Conservation (phyloP, 2,888 invertebrate species). For the Macrophya annulata region DNA sequence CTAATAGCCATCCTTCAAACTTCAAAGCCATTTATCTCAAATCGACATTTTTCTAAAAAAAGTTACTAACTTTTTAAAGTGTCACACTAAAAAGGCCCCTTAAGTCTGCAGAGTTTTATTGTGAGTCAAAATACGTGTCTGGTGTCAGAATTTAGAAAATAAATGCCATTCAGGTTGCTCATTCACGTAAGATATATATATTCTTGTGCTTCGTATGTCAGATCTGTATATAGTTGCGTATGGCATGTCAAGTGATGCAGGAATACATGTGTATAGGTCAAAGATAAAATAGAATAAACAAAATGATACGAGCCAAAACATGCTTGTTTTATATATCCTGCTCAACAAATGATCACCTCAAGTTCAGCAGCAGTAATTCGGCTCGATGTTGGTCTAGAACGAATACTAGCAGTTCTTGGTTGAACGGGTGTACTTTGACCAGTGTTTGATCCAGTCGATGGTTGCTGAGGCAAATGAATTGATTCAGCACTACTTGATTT, state of each 20-base stretch:
- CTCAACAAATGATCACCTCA: constrained; percentile 80
- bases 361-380: constrained; percentile 95
- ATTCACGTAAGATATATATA: constrained; percentile 18
- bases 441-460: constrained; percentile 80
- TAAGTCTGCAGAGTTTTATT: neutral
- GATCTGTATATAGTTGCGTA: constrained; percentile 1
- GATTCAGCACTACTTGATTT: constrained; percentile 93
- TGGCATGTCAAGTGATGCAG: neutral
- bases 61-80: too few relatives aligned
- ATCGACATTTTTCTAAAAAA: too few relatives aligned
- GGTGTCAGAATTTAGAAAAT: neutral
- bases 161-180: constrained; percentile 34
- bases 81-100: too few relatives aligned
- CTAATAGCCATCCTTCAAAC: too few relatives aligned
- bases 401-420: constrained; percentile 94
- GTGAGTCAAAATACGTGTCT: neutral
- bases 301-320: constrained; percentile 39
- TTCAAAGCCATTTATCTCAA: too few relatives aligned
- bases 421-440: constrained; percentile 84
- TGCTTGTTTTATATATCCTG: neutral
- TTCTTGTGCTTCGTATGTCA: neutral
- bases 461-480: constrained; percentile 83
- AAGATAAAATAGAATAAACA: neutral
- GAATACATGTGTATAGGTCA: neutral
- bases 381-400: constrained; percentile 92